These are phyloP conservation scores for Crossocerus cetratus DNA, from an alignment of 2,888 invertebrate species.

Conservation along the genomic window DNA sequence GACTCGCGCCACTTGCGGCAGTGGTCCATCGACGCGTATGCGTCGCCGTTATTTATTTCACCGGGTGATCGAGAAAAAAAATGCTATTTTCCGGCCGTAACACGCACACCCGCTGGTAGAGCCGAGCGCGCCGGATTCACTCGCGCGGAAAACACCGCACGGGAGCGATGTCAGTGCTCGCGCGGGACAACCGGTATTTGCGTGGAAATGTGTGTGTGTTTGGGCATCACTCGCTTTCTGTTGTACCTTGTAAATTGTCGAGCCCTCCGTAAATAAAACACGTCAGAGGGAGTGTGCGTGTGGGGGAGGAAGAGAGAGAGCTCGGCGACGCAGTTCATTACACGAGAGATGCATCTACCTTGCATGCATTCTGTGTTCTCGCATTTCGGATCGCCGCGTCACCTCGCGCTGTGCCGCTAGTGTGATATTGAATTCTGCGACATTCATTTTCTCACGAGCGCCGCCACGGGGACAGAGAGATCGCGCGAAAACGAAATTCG, in stretches of 20 bases:
- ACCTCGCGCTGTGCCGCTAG: not conserved
- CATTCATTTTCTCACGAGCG: not conserved
- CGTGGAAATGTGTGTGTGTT: too few relatives aligned
- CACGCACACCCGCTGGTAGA: not conserved
- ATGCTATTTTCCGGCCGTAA: conserved; percentile 10
- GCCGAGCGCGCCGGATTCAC: not conserved
- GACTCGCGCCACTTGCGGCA: conserved; percentile 11
- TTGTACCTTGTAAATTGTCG: not conserved
- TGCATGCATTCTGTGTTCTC: too few relatives aligned
- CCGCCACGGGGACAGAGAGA: not conserved
- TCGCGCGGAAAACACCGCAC: not conserved
- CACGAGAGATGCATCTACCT: not conserved
- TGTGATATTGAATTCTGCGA: not conserved
- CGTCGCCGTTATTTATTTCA: conserved; percentile 15
- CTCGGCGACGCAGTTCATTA: not conserved
- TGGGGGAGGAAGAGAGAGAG: not conserved
- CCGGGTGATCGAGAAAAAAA: conserved; percentile 3
- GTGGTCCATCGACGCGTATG: conserved; percentile 22
- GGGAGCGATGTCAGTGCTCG: too few relatives aligned
- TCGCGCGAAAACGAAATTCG: not conserved
- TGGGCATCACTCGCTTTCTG: not conserved
- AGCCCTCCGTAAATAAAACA: not conserved
- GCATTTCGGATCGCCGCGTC: too few relatives aligned
- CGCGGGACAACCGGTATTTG: too few relatives aligned
- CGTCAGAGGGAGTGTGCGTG: too few relatives aligned